Base-by-base conservation (phyloP, 2,888 invertebrate species). In the Rhaphigaster nebulosa region DNA sequence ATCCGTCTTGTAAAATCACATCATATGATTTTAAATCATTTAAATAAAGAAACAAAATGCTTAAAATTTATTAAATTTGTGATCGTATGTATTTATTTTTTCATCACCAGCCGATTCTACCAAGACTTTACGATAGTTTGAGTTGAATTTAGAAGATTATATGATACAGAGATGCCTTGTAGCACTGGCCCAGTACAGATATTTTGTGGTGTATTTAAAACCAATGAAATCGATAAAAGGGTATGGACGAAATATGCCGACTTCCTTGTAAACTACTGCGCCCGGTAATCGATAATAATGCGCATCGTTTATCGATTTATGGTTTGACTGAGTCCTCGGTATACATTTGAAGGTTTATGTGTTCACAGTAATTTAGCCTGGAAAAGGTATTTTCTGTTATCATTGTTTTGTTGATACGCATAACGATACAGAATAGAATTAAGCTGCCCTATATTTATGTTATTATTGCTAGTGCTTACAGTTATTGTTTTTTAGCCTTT, bases 251-350 rank as follows among this genome's bases (percentile, higher is more conserved):
- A 84, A 56, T 87, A 84, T 87, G 90, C 91, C 91, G 90, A 90
- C 54, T 65, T 84, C 90, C 91, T 38, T 90, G 76, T 89, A 89
- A 70, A 91, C 91, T 91, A 76, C 89, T 90, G 89, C 90, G 60
- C 87, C 70, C 91, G 91, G 91, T 87, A 92, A 92, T 92, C 92
- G 92, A 92, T 92, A 92, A 92, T 92, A 92, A 92, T 92, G 92
- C 92, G 92, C 92, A 92, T 92, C 91, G 92, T 92, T 92, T 92
- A 93, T 93, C 92, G 93, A 93, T 93, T 92, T 93, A 92, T 91
- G 70, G 50, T 91, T 89, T 89, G 89, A 89, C 89, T 89, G 50
- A 34, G 88, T 12, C 54, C 70, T 50, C 70, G n/a, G 90, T 90
- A 29, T 90, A 90, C 84, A 70, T 52, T 52, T 56, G 87, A 87